phyloP scores from a whole-genome alignment of 2,113 vertebrate species.

The Aptenodytes patagonicus region DNA sequence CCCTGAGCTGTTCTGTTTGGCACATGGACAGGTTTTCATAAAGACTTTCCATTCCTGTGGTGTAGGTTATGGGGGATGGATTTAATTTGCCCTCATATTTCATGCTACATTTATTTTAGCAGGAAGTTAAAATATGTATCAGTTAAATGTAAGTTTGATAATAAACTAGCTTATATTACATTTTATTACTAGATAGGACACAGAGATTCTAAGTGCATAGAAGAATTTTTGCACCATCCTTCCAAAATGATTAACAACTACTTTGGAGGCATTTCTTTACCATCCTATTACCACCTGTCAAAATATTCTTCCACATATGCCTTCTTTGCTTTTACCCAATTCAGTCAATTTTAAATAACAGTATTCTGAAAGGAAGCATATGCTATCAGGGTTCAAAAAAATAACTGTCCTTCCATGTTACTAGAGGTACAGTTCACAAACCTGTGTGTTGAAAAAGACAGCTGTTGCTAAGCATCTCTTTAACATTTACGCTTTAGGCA shows the following conservation, averaged over 20 bases:
- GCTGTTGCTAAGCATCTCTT: not conserved
- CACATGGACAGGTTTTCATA: not conserved
- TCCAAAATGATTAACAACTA: not conserved
- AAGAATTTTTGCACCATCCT: not conserved
- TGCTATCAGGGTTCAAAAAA: not conserved
- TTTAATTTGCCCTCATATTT: constrained; percentile 27
- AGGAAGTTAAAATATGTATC: constrained; percentile 1
- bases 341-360: not conserved
- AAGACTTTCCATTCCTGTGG: not conserved
- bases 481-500: not conserved
- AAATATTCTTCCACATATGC: not conserved
- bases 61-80: not conserved
- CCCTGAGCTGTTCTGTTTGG: not conserved
- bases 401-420: not conserved
- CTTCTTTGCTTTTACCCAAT: not conserved
- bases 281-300: not conserved
- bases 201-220: not conserved
- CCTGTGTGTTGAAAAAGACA: not conserved
- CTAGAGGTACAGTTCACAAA: not conserved
- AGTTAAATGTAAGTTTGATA: not conserved
- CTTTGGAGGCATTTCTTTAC: not conserved
- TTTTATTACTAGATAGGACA: not conserved
- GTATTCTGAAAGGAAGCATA: not conserved
- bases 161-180: not conserved
- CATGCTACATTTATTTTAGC: constrained; percentile 20